These are phyloP conservation scores for Hydrozoanthus tunicans DNA, from an alignment of 64 coral and sea anemone genomes.

Conservation along the genomic window DNA sequence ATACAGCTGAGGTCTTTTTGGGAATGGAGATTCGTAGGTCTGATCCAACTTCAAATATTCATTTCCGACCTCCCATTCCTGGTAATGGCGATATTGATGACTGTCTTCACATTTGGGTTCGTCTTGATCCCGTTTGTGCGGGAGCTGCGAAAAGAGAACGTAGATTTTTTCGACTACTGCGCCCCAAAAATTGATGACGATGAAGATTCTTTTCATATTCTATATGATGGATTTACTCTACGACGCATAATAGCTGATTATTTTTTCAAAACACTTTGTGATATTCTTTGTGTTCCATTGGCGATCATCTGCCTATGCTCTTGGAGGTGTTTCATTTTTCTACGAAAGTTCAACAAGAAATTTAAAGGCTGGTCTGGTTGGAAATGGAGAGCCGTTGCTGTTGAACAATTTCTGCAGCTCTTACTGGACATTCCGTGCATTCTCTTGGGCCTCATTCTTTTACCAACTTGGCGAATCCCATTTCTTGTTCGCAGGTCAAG, in stretches of 20 bases:
- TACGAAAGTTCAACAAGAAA: conserved; percentile 60
- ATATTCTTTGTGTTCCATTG: conserved; percentile 82
- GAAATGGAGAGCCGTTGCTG: conserved; percentile 75
- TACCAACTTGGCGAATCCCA: conserved; percentile 82
- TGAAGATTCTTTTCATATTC: conserved; percentile 9
- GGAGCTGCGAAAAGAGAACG: conserved; percentile 44
- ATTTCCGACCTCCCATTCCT: conserved; percentile 91
- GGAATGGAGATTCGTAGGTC: conserved; percentile 79
- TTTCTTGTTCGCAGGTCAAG: conserved; percentile 63
- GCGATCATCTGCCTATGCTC: conserved; percentile 77
- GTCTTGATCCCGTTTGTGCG: conserved; percentile 76
- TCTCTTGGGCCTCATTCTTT: conserved; percentile 61
- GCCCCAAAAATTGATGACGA: conserved; percentile 42
- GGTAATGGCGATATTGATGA: conserved; percentile 70
- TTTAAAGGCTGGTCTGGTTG: conserved; percentile 61
- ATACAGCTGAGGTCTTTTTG: conserved; percentile 51
- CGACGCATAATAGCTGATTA: conserved; percentile 62
- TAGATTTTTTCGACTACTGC: conserved; percentile 53
- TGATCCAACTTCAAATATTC: conserved; percentile 87
- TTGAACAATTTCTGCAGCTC: conserved; percentile 81
- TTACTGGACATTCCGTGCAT: conserved; percentile 87
- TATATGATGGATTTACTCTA: conserved; percentile 68
- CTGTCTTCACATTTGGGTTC: conserved; percentile 66
- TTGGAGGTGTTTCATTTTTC: conserved; percentile 80
- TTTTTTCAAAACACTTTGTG: conserved; percentile 83